Evolutionary conservation across 2,797 vertebrate species (phyloP).

Genomic region (Nannoperca australis): DNA sequence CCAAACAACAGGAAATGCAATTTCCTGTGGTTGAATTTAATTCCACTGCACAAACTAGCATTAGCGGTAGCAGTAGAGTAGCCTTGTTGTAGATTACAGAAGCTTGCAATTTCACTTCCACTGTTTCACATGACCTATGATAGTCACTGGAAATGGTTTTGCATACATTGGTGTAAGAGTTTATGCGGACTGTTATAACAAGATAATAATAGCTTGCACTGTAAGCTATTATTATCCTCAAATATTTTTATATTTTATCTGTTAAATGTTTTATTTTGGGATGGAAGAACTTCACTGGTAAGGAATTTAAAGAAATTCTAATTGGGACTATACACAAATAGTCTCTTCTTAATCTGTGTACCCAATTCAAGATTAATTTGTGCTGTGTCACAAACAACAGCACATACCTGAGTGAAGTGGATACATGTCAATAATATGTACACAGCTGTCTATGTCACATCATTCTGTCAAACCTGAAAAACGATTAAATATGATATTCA

Average conservation of each 20-base stretch:
- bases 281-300: neutral
- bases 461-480: neutral
- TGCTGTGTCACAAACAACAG: neutral
- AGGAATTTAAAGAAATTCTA: neutral
- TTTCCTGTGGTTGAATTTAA: constrained; percentile 18
- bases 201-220: neutral
- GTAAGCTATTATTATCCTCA: too few species aligned
- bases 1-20: constrained; percentile 27
- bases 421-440: neutral
- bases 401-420: neutral
- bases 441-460: neutral
- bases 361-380: neutral
- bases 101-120: neutral
- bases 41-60: neutral
- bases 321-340: neutral
- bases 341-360: neutral
- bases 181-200: neutral
- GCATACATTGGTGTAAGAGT: neutral
- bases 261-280: neutral
- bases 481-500: constrained; percentile 3
- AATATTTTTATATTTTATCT: neutral
- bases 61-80: too few species aligned
- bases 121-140: neutral
- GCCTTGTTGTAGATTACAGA: neutral
- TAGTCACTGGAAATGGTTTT: neutral